Percentiles rank a stretch among this genome's conserved stretches.
Evolutionary conservation across 1,140 invertebrate species (phyloP).

Genomic region (Drosophila prosaltans): DNA sequence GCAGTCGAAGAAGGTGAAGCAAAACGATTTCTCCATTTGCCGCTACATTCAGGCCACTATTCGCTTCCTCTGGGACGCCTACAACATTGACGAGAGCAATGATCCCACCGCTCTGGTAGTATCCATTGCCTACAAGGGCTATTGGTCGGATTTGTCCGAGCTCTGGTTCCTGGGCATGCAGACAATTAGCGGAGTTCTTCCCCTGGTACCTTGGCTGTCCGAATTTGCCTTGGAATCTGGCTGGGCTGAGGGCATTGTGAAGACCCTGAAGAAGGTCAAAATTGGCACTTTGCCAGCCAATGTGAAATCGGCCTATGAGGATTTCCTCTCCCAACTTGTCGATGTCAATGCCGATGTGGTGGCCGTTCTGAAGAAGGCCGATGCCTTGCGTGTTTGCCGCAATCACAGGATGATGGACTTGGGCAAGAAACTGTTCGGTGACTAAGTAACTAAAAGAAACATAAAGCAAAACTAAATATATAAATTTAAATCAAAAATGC

Average conservation of each 20-base stretch:
- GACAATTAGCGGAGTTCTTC: slow-evolving; percentile 91
- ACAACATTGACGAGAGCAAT: slow-evolving; percentile 93
- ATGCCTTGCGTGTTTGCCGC: slow-evolving; percentile 91
- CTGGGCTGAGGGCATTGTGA: slow-evolving; percentile 94
- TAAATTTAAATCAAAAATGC: slow-evolving; percentile 27
- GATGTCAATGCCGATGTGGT: slow-evolving; percentile 90
- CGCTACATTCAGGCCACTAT: slow-evolving; percentile 94
- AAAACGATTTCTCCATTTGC: slow-evolving; percentile 93
- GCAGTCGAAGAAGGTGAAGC: slow-evolving; percentile 90
- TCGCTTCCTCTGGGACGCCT: slow-evolving; percentile 95
- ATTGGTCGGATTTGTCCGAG: slow-evolving; percentile 94
- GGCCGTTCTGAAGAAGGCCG: slow-evolving; percentile 91
- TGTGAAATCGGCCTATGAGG: slow-evolving; percentile 94
- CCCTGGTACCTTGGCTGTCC: slow-evolving; percentile 93
- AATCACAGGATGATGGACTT: slow-evolving; percentile 95
- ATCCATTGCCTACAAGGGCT: slow-evolving; percentile 92
- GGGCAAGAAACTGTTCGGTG: slow-evolving; percentile 92
- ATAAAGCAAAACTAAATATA: slow-evolving; percentile 14
- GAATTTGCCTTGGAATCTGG: slow-evolving; percentile 95
- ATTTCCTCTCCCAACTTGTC: slow-evolving; percentile 92
- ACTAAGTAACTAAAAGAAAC: slow-evolving; percentile 84
- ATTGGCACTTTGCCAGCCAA: slow-evolving; percentile 91
- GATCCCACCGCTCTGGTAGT: slow-evolving; percentile 92
- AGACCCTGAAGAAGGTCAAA: slow-evolving; percentile 91
- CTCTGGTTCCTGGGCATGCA: slow-evolving; percentile 97